phyloP scores from a whole-genome alignment of 23 tunicate genomes.

The Trididemnum clinides region DNA sequence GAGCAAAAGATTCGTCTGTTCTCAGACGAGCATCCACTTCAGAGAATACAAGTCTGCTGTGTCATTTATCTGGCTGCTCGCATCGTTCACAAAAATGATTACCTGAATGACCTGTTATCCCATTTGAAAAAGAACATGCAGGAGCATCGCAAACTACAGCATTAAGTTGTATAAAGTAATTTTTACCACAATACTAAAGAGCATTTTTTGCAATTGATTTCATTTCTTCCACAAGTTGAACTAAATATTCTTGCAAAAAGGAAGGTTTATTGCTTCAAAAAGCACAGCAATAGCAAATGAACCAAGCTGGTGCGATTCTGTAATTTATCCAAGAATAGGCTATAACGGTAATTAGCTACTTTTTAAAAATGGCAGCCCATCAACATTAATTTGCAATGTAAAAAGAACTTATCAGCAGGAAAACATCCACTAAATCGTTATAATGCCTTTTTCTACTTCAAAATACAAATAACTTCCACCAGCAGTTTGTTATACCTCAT shows the following conservation, averaged over 20 bases:
- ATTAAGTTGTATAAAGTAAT: background rate
- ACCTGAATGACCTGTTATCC: constrained; percentile 43
- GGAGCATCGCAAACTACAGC: constrained; percentile 62
- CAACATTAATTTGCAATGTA: too few species aligned
- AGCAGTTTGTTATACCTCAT: constrained; percentile 1
- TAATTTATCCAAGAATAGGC: constrained; percentile 37
- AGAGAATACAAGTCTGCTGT: constrained; percentile 8
- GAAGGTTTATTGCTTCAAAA: too few species aligned
- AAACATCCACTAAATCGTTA: too few species aligned
- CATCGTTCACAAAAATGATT: constrained; percentile 52
- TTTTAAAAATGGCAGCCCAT: constrained; percentile 51
- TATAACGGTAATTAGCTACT: constrained; percentile 23
- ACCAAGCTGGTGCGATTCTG: background rate
- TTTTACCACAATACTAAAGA: background rate
- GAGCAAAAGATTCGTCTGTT: constrained; percentile 24
- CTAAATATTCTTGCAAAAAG: too few species aligned
- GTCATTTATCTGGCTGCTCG: constrained; percentile 39
- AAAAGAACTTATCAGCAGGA: too few species aligned
- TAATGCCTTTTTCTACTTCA: constrained; percentile 12
- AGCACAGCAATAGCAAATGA: constrained; percentile 9
- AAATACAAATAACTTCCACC: background rate
- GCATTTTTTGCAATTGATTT: constrained; percentile 24
- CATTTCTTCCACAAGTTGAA: too few species aligned
- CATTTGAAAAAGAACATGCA: constrained; percentile 47
- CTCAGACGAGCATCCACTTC: background rate